Conservation (phyloP, 1,140 invertebrate species). For the Augochlora pura region DNA sequence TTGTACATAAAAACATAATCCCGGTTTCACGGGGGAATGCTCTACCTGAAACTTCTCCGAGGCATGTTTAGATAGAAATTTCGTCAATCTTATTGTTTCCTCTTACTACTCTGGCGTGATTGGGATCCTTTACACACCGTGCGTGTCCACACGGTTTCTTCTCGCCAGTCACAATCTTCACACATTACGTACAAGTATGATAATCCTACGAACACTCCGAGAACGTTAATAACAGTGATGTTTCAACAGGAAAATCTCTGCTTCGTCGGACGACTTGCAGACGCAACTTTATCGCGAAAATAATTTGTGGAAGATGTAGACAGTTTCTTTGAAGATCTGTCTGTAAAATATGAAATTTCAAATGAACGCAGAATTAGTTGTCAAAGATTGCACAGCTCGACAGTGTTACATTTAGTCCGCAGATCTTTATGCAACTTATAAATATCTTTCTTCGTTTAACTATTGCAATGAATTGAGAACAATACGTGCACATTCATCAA, state of each 20-base stretch:
- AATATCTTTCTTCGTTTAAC: too few species aligned
- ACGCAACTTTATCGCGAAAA: not conserved
- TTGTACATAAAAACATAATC: slow-evolving; percentile 26
- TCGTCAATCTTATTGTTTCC: slow-evolving; percentile 4
- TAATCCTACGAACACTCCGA: not conserved
- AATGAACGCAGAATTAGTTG: too few species aligned
- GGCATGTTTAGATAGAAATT: slow-evolving; percentile 25
- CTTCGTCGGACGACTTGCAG: not conserved
- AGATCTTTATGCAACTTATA: too few species aligned
- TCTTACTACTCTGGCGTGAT: slow-evolving; percentile 5
- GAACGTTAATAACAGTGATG: not conserved
- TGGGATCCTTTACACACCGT: not conserved
- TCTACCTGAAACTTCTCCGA: not conserved
- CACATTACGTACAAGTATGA: not conserved
- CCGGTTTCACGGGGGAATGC: slow-evolving; percentile 18
- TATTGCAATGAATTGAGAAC: too few species aligned
- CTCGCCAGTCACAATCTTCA: slow-evolving; percentile 15
- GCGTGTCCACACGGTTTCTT: not conserved
- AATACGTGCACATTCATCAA: too few species aligned
- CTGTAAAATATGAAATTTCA: too few species aligned
- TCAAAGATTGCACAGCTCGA: too few species aligned
- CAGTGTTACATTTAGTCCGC: too few species aligned
- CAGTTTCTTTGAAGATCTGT: too few species aligned
- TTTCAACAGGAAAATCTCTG: not conserved
- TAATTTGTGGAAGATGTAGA: not conserved